Percentiles rank a stretch among this genome's conserved stretches.
These are phyloP conservation scores for Sarcophaga variegata DNA, from an alignment of 2,888 invertebrate genomes.

Conservation along the genomic window DNA sequence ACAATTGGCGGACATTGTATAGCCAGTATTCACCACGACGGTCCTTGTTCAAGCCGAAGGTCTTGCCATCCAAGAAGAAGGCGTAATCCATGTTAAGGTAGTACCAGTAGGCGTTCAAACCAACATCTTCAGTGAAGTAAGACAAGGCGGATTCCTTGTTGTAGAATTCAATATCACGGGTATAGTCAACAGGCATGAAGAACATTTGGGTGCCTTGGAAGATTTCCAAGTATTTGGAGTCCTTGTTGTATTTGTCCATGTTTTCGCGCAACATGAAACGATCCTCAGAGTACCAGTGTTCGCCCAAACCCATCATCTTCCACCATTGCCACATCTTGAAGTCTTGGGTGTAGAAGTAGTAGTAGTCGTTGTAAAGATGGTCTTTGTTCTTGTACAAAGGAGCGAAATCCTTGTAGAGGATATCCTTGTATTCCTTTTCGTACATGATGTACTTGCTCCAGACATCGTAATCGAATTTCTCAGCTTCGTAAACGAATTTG, in stretches of 20 bases:
- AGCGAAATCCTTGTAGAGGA: slow-evolving; percentile 68
- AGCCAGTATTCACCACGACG: slow-evolving; percentile 86
- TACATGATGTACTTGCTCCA: slow-evolving; percentile 80
- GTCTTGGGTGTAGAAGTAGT: slow-evolving; percentile 71
- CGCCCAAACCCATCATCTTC: slow-evolving; percentile 74
- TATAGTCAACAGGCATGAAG: slow-evolving; percentile 84
- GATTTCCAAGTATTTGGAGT: slow-evolving; percentile 73
- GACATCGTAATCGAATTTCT: slow-evolving; percentile 83
- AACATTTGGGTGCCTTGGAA: slow-evolving; percentile 75
- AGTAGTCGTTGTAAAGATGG: slow-evolving; percentile 25
- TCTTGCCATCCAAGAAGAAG: slow-evolving; percentile 84
- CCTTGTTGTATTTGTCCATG: slow-evolving; percentile 73
- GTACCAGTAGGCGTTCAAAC: too few species aligned
- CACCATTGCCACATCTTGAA: slow-evolving; percentile 74
- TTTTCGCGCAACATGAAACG: slow-evolving; percentile 79
- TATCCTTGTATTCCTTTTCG: slow-evolving; percentile 72
- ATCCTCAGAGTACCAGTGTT: slow-evolving; percentile 74
- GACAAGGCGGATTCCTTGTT: slow-evolving; percentile 71
- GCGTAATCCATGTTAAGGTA: too few species aligned
- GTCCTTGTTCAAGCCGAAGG: slow-evolving; percentile 83
- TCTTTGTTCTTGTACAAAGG: slow-evolving; percentile 47
- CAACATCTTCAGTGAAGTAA: too few species aligned
- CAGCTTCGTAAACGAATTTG: slow-evolving; percentile 86
- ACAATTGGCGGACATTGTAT: slow-evolving; percentile 86
- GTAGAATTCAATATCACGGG: slow-evolving; percentile 82